Base-by-base conservation (phyloP, 2,797 vertebrate species). In the Monodelphis domestica region DNA sequence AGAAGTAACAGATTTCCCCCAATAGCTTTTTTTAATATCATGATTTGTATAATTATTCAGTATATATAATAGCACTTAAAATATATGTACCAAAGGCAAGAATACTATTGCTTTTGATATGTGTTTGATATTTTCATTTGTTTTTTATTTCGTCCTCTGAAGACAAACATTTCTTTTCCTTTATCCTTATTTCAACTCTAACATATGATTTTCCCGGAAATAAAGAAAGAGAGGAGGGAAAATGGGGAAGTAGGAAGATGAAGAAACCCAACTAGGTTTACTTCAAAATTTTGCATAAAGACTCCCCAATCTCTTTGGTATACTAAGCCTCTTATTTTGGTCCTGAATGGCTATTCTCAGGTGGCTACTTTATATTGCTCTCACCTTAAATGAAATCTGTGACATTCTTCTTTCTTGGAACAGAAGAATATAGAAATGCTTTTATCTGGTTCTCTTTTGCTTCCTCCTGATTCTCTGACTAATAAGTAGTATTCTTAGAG, bases 401-500 rank as follows among this genome's bases (percentile, higher is more conserved):
- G 88, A 14, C 84, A 50, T 55, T 88, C 17, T 88, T 88, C 29
- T 94, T 50, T 93, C 50, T 89, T 87, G 55, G 12, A 63, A 59
- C 56, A 89, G 54, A 57, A 87, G 59, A 91, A 90, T 53, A 90
- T 0, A 89, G 3, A 88, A 92, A 11, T 94, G 90, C 59, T 88
- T 6, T 88, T 91, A 90, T 30, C 59, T 89, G 89, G 4, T 38
- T 2, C 59, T 70, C n/a, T 95, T 95, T 50, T 89, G 28, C 88
- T 91, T 57, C 33, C 51, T 91, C 63, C 51, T 89, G 78, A 90
- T 54, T 93, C 88, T 26, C 52, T 15, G 56, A 24, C 24, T 96
- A 93, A 91, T 88, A 91, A 93, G 53, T 26, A 91, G 53, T 89
- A 11, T 91, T 91, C 59, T 78, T 91, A 28, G 21, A 63, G 88